Evolutionary conservation across 2,113 vertebrate species (phyloP).

Genomic region (Carlito syrichta): DNA sequence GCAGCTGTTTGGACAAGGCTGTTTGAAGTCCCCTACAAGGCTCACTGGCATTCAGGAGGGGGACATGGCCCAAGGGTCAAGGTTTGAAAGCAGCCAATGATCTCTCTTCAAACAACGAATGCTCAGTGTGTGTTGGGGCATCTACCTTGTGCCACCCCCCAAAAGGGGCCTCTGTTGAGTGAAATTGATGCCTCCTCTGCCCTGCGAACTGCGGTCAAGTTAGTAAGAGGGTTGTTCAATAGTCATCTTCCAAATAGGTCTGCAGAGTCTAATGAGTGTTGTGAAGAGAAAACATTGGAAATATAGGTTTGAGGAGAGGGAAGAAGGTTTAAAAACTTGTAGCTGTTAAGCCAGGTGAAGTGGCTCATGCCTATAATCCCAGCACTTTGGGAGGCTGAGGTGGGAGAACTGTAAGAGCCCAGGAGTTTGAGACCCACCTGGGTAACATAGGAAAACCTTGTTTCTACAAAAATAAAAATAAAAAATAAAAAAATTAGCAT

Average conservation of each 20-base stretch:
- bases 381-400: too few species aligned
- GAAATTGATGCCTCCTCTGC: neutral
- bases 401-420: too few species aligned
- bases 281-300: neutral
- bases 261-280: neutral
- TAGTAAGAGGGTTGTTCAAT: neutral
- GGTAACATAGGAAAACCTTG: too few species aligned
- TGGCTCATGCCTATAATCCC: too few species aligned
- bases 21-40: neutral
- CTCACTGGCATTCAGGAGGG: neutral
- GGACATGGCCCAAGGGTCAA: neutral
- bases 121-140: neutral
- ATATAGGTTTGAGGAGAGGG: neutral
- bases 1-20: conserved; percentile 48
- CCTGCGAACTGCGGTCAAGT: neutral
- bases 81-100: neutral
- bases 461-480: too few species aligned
- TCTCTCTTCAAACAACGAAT: neutral
- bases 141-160: neutral
- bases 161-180: neutral
- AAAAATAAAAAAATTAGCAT: too few species aligned
- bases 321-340: too few species aligned
- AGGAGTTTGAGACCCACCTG: too few species aligned
- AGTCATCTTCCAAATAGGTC: neutral
- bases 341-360: too few species aligned